Evolutionary conservation across 2,113 vertebrate species (phyloP).

Genomic region (Lathamus discolor): DNA sequence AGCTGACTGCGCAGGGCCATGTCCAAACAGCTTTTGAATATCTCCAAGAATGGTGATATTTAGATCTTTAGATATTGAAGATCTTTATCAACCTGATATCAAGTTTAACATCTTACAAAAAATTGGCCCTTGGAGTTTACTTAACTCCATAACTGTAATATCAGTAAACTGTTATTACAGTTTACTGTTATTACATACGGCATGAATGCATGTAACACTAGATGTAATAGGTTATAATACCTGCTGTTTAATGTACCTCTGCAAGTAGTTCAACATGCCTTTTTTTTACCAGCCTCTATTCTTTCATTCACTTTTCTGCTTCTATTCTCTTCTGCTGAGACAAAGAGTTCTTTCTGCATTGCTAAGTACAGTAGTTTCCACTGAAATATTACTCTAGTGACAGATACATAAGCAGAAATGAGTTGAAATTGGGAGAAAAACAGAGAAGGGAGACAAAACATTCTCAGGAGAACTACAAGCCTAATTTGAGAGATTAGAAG

Average conservation of each 20-base stretch:
- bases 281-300: neutral
- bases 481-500: neutral
- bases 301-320: neutral
- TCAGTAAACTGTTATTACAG: no score
- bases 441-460: neutral
- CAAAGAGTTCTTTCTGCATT: neutral
- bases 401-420: neutral
- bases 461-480: neutral
- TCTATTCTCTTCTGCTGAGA: neutral
- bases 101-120: neutral
- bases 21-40: neutral
- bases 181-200: neutral
- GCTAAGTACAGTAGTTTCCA: slow-evolving; percentile 25
- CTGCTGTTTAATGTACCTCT: slow-evolving; percentile 46
- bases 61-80: neutral
- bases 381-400: slow-evolving; percentile 34
- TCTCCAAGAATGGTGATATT: neutral
- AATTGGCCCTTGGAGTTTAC: neutral
- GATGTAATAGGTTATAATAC: neutral
- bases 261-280: neutral
- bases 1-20: neutral
- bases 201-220: accelerated
- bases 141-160: neutral
- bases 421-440: neutral
- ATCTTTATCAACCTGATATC: neutral